Evolutionary conservation across 2,888 invertebrate species (phyloP).

Genomic region (Polydrusus pterygomalis): DNA sequence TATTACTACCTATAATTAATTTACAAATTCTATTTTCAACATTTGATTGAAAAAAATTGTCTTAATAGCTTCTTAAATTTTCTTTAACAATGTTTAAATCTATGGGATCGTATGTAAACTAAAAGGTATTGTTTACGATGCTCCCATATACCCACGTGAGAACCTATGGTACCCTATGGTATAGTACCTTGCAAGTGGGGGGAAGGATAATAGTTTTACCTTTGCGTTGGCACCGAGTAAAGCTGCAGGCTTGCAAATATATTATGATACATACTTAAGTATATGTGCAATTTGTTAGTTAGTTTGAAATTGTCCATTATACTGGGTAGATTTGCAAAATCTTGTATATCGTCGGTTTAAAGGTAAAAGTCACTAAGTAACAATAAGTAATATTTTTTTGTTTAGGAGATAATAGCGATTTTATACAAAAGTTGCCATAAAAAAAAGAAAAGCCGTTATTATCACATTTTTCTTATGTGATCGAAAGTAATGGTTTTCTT

Average conservation of each 20-base stretch:
- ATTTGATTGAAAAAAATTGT: not conserved
- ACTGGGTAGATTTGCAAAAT: too few relatives aligned
- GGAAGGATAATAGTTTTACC: conserved; percentile 26
- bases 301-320: too few relatives aligned
- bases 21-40: not conserved
- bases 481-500: too few relatives aligned
- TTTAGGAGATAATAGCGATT: too few relatives aligned
- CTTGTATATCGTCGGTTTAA: too few relatives aligned
- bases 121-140: conserved; percentile 62
- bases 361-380: too few relatives aligned
- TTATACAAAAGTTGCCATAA: too few relatives aligned
- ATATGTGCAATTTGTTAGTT: conserved; percentile 23
- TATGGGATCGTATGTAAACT: conserved; percentile 64
- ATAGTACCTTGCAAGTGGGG: conserved; percentile 40
- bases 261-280: not conserved
- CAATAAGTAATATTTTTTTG: too few relatives aligned
- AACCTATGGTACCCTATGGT: conserved; percentile 54
- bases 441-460: too few relatives aligned
- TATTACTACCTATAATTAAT: conserved; percentile 8
- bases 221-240: conserved; percentile 9
- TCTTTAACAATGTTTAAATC: conserved; percentile 56
- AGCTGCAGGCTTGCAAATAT: conserved; percentile 26
- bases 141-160: conserved; percentile 66
- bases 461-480: too few relatives aligned
- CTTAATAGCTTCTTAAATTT: not conserved